Base-by-base conservation (phyloP, 2,888 invertebrate genomes). In the Ennomos quercinarius region DNA sequence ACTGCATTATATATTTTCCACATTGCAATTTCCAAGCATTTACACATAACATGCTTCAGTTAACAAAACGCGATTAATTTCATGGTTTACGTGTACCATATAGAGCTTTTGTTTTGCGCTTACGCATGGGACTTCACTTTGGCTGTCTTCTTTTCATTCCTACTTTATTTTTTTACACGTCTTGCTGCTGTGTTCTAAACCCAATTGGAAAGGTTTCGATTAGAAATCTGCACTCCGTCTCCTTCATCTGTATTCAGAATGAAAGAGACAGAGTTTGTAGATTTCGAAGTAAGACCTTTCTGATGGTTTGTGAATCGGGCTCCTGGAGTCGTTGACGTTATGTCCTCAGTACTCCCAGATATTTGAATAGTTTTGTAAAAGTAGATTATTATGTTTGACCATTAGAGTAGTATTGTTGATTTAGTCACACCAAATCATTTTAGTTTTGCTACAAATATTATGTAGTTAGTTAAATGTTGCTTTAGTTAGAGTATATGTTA, bases 331-430 rank as follows among this genome's bases (percentile, higher is more conserved):
- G 66, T 81, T 89, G 90, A 86, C 80, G 69, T 89, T 91, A 88
- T 90, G 89, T 81, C 87, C 89, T 83, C 87, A 86, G 64, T 82
- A 68, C 86, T 90, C 89, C 88, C 89, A 71, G 50, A 67, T 59
- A 50, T 68, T 68, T 27, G 34, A 45, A 35, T 48, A 44, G 48
- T 63, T 56, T 39, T 34, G 37, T 35, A 3, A 17, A 41, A 13
- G 57, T 60, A 60, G 45, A 45, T 11, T 13, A 12, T 36, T 44
- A 34, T 44, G 35, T n/a, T 34, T 11, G 10, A 12, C 1, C n/a
- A 36, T 12, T 9, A 35, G 27, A 34, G 6, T 10, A 10, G 11
- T 34, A 4, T 41, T 46, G 35, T 53, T 53, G 46, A 35, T 34
- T 56, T n/a, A 43, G 27, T 27, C 59, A 59, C 46, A 46, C 12